phyloP scores from a whole-genome alignment of 2,113 vertebrate genomes.

The Syrrhaptes paradoxus region DNA sequence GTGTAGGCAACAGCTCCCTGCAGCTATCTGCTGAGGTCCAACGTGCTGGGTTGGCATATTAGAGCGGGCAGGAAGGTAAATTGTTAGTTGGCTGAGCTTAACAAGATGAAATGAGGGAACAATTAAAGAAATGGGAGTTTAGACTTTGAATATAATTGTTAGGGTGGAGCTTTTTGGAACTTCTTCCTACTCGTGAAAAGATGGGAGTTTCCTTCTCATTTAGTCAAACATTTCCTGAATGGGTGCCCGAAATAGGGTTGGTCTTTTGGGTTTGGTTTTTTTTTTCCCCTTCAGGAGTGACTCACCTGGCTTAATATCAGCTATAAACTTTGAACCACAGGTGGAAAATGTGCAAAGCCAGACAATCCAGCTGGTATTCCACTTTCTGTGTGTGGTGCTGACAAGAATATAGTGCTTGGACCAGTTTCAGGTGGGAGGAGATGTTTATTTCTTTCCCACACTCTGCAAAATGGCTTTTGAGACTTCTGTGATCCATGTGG shows the following conservation, averaged over 20 bases:
- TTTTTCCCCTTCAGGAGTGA: background rate
- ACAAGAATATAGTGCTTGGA: background rate
- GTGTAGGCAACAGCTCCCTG: background rate
- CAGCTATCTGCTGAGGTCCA: background rate
- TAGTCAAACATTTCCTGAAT: slow-evolving; percentile 37
- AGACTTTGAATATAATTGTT: slow-evolving; percentile 14
- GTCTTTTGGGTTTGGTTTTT: background rate
- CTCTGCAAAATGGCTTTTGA: background rate
- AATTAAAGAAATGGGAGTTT: slow-evolving; percentile 10
- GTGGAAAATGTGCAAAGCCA: slow-evolving; percentile 16
- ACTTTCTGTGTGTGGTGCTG: background rate
- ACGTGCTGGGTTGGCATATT: background rate
- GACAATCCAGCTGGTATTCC: slow-evolving; percentile 7
- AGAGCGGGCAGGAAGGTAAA: background rate
- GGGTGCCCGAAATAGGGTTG: background rate
- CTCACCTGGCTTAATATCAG: slow-evolving; percentile 39
- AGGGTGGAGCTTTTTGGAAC: slow-evolving; percentile 41
- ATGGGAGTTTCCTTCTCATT: slow-evolving; percentile 31
- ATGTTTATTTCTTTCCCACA: background rate
- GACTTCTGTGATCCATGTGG: background rate
- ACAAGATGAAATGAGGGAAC: slow-evolving; percentile 10
- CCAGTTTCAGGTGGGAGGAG: background rate
- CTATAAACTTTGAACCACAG: slow-evolving; percentile 11
- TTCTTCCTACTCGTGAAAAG: slow-evolving; percentile 5
- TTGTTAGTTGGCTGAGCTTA: background rate